Conservation (phyloP, 2,888 invertebrate species). For the Notodonta ziczac region DNA sequence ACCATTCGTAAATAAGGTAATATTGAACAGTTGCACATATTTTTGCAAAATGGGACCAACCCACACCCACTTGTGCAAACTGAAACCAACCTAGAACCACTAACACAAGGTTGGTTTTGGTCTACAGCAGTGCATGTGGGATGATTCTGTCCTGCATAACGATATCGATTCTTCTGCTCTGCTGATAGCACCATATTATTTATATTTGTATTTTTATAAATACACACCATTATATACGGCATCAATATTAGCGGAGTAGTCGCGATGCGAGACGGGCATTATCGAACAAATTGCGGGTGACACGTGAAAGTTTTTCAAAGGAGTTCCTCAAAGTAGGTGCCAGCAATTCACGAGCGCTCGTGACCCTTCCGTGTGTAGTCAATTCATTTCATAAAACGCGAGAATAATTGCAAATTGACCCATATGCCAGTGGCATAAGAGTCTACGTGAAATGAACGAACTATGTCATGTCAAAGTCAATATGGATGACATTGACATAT, state of each 20-base stretch:
- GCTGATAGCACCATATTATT: slow-evolving; percentile 1
- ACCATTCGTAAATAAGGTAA: not conserved
- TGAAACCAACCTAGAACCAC: no score
- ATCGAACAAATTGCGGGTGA: slow-evolving; percentile 52
- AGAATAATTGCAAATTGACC: no score
- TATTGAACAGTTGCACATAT: not conserved
- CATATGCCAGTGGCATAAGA: no score
- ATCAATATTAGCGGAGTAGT: slow-evolving; percentile 28
- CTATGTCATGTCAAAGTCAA: no score
- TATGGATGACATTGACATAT: no score
- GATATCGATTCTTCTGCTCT: not conserved
- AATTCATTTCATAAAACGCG: no score
- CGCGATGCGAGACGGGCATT: slow-evolving; percentile 53
- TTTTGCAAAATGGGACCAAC: no score
- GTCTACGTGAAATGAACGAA: no score
- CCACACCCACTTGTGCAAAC: no score
- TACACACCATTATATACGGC: slow-evolving; percentile 18
- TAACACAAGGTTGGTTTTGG: no score
- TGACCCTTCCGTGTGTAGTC: not conserved
- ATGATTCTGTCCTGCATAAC: no score
- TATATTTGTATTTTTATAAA: slow-evolving; percentile 45
- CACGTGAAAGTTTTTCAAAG: slow-evolving; percentile 44
- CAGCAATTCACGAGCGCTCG: not conserved
- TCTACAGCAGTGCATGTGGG: no score
- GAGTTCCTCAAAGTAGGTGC: not conserved